Evolutionary conservation across 2,797 vertebrate species (phyloP).

Genomic region (Peromyscus melanophrys): DNA sequence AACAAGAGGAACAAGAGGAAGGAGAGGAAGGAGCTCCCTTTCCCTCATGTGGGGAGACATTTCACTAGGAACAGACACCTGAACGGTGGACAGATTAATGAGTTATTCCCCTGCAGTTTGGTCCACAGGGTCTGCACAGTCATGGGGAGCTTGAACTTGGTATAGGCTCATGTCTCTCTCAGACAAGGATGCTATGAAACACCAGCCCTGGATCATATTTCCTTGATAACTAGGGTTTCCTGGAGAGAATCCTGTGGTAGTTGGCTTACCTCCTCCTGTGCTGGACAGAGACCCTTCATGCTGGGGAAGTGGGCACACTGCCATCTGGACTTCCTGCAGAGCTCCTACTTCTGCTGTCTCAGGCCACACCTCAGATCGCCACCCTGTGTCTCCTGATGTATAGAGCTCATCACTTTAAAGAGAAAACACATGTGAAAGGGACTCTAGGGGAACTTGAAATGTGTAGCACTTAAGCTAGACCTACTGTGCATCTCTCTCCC

Average conservation of each 20-base stretch:
- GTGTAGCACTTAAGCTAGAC: not conserved
- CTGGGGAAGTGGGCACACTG: not conserved
- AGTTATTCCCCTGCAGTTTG: not conserved
- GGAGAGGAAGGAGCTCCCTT: not conserved
- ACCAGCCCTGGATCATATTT: too few relatives aligned
- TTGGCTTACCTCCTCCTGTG: accelerated
- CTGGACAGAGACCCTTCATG: not conserved
- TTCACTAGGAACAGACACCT: not conserved
- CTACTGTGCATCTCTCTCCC: too few relatives aligned
- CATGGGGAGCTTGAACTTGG: not conserved
- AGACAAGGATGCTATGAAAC: too few relatives aligned
- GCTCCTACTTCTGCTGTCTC: not conserved
- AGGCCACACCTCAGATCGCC: not conserved
- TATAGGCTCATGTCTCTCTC: not conserved
- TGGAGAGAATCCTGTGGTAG: not conserved
- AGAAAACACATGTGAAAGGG: too few relatives aligned
- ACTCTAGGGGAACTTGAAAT: not conserved
- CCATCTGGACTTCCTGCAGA: not conserved
- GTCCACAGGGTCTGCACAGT: too few relatives aligned
- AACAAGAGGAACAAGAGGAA: too few relatives aligned
- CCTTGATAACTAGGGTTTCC: not conserved
- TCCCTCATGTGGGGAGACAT: not conserved
- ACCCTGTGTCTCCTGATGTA: not conserved
- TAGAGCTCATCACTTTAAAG: not conserved
- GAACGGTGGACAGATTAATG: not conserved